Evolutionary conservation across 2,797 vertebrate species (phyloP), one percentile per base, ranked within the genome.

Genomic region (Valencia hispanica): DNA sequence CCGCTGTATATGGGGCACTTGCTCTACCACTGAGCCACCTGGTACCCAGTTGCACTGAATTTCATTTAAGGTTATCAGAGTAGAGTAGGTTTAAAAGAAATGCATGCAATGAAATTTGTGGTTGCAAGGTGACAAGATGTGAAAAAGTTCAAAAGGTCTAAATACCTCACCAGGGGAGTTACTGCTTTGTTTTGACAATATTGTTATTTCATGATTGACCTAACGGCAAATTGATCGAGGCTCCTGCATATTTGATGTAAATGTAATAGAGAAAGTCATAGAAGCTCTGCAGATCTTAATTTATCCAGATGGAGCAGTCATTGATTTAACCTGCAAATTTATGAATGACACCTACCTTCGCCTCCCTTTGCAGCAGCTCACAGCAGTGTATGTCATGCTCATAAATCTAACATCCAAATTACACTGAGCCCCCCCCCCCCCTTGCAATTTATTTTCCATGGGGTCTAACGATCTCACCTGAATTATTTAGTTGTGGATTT

Each of bases 401-500:
- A 69, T 90, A 90, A 92, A 91, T 91, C 68, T 80, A 69, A 75
- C 43, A 45, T 83, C 51, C 81, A 87, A 89, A 89, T 89, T 86
- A 84, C 88, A 88, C 75, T 73, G 79, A 89, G 80, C 85, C 80
- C 89, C 87, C 83, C 11, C 27, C 7, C 4, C 53, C 55, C 14
- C 47, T 55, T 57, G 82, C 84, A 86, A 93, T 93, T 92, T 90
- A 94, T 89, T 93, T 93, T 92, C 87, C 84, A 80, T 83, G 70
- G 90, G 84, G 86, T 89, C 93, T 92, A 93, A 92, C 90, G 87
- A 79, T 93, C 91, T 93, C 84, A 92, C 94, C 92, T 95, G 92
- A 96, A 95, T 95, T 93, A 95, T 93, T 95, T 94, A 94, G 91
- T 89, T 75, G 82, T 84, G 83, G 81, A 84, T 91, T 92, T 92